Base-by-base conservation (phyloP, 2,888 invertebrate genomes). In the Phoenoteleia sp. region DNA sequence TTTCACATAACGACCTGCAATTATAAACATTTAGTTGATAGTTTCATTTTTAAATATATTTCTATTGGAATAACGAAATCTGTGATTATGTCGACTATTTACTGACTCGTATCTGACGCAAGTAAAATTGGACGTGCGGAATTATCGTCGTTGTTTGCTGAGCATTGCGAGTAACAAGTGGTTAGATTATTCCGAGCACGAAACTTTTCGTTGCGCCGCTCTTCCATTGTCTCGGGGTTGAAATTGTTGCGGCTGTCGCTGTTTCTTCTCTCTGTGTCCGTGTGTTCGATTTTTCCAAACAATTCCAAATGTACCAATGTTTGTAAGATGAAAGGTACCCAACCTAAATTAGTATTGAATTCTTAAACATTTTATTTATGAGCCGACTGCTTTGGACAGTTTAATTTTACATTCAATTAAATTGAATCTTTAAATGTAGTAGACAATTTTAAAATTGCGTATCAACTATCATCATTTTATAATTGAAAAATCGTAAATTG, bases 151-250 rank as follows among this genome's bases (percentile, higher is more conserved):
- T 52, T 56, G 45, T 64, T 64, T 56, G 45, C 56, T 29, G 27
- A 75, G 56, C 56, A 52, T 27, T 29, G 33, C 27, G 75, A 60
- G 75, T 75, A 75, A 75, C 75, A 75, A 75, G 75, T 75, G 75
- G 75, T 45, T 29, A 52, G 64, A 75, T 75, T 75, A 75, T 75
- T 75, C 75, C 23, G 56, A 64, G 75, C 75, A 64, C 64, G 75
- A 39, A 54, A 64, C 64, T 75, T 75, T 75, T 75, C 74, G 54
- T 33, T 52, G 42, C 17, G 9, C 36, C 23, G 72, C 52, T 25
- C 42, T 6, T 42, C 54, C 27, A 75, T 75, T 75, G 64, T 75
- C 64, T 75, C 17, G 42, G 17, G 25, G 42, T 25, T 42, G 25
- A 60, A 60, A 60, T 42, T 42, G 39, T 42, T 60, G 39, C 60